Evolutionary conservation across 2,888 invertebrate genomes (phyloP).

Genomic region (Aelia acuminata): DNA sequence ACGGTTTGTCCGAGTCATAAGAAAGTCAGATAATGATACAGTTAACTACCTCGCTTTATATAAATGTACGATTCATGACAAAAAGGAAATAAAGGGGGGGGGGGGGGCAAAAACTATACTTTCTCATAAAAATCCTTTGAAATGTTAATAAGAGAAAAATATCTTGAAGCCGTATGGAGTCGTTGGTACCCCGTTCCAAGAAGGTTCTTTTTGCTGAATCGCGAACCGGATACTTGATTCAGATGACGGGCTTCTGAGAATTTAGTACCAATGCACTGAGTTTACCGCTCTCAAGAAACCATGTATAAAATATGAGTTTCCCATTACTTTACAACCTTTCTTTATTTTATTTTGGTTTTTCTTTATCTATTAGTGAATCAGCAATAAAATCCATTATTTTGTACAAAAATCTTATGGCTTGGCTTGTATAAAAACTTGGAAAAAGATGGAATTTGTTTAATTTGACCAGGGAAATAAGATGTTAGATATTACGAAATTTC

Average conservation of each 20-base stretch:
- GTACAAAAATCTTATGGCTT: no score
- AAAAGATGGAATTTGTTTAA: no score
- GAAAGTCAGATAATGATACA: background rate
- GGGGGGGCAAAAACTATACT: background rate
- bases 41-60: background rate
- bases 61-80: background rate
- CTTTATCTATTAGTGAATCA: background rate
- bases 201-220: slow-evolving; percentile 45
- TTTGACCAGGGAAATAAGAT: no score
- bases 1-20: background rate
- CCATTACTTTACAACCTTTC: background rate
- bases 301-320: slow-evolving; percentile 21
- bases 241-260: slow-evolving; percentile 33
- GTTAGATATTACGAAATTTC: no score
- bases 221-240: slow-evolving; percentile 44
- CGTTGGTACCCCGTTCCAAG: slow-evolving; percentile 34
- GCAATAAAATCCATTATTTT: no score
- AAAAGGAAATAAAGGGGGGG: background rate
- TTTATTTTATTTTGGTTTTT: background rate
- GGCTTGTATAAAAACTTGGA: no score
- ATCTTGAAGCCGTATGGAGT: background rate
- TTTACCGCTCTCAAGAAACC: background rate
- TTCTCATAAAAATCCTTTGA: background rate
- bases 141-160: slow-evolving; percentile 33
- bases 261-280: slow-evolving; percentile 6